Conservation (phyloP, 92 coral and sea anemone species). For the Pocillopora grandis region DNA sequence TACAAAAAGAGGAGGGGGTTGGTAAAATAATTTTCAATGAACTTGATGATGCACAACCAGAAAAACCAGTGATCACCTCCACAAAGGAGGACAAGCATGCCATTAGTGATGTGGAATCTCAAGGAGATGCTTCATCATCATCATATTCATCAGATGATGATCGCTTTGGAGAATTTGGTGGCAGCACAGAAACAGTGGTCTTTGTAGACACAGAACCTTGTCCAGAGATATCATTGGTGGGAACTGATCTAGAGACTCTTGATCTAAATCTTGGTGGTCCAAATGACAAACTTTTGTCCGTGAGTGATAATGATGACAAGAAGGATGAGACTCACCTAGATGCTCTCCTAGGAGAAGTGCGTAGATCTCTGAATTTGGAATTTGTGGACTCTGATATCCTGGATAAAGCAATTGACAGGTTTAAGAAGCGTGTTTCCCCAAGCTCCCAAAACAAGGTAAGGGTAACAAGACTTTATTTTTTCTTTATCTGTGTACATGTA, state of each 20-base stretch:
- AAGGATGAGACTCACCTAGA: constrained; percentile 67
- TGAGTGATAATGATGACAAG: neutral
- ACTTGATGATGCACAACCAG: constrained; percentile 1
- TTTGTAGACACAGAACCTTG: constrained; percentile 55
- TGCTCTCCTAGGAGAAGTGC: constrained; percentile 65
- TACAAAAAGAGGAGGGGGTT: constrained; percentile 8
- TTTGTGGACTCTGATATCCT: constrained; percentile 72
- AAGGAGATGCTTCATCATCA: constrained; percentile 58
- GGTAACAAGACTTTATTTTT: neutral
- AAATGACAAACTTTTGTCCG: constrained; percentile 6
- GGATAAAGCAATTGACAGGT: constrained; percentile 92
- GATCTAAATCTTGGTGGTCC: constrained; percentile 24
- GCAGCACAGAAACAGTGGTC: constrained; percentile 73
- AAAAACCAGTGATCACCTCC: neutral
- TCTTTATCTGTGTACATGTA: neutral
- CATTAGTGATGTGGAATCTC: constrained; percentile 28
- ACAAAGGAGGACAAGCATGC: constrained; percentile 4
- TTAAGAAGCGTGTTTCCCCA: constrained; percentile 78
- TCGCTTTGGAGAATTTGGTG: constrained; percentile 60
- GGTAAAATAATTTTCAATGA: constrained; percentile 9
- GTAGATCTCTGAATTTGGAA: constrained; percentile 69
- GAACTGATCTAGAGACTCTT: constrained; percentile 22
- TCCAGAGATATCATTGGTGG: constrained; percentile 24
- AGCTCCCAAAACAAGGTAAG: constrained; percentile 58
- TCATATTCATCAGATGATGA: constrained; percentile 77